Percentiles rank a stretch among this genome's conserved stretches.
These are phyloP conservation scores for Eudyptes chrysolophus DNA, from an alignment of 2,113 vertebrate genomes.

Conservation along the genomic window DNA sequence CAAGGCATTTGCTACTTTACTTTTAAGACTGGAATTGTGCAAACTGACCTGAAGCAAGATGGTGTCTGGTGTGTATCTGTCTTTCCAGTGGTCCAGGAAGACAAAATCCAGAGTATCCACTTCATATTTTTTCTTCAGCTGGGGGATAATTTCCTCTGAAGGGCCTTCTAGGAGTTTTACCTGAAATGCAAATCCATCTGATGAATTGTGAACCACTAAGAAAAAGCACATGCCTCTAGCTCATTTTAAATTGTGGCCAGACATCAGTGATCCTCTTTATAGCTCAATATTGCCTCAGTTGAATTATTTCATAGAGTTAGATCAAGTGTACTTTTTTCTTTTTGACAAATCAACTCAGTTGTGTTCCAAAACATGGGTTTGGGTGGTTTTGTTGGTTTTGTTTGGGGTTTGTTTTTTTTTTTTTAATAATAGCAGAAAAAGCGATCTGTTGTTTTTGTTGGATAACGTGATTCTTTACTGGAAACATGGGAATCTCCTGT, in stretches of 20 bases:
- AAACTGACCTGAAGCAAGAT: slow-evolving; percentile 84
- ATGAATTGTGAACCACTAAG: not conserved
- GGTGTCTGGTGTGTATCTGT: slow-evolving; percentile 83
- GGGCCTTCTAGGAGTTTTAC: slow-evolving; percentile 83
- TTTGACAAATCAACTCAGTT: not conserved
- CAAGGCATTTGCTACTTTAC: not conserved
- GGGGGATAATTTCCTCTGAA: slow-evolving; percentile 85
- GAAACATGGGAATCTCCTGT: not conserved
- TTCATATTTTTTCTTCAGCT: slow-evolving; percentile 84
- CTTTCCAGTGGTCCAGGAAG: slow-evolving; percentile 97
- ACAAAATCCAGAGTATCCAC: slow-evolving; percentile 87
- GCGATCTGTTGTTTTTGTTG: not conserved
- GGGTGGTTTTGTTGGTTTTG: not conserved
- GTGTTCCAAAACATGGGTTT: not conserved
- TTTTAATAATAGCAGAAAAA: not conserved
- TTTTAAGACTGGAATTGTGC: not conserved
- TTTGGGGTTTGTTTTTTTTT: too few relatives aligned
- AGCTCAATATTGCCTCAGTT: not conserved
- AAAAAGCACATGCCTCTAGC: not conserved
- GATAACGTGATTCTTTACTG: not conserved
- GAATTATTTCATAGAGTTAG: not conserved
- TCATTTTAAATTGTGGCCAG: not conserved
- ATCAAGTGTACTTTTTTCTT: not conserved
- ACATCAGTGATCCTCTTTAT: not conserved
- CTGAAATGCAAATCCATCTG: slow-evolving; percentile 64